A percentile compares a stretch with the other conserved stretches of the same genome.
Evolutionary conservation across 2,888 invertebrate genomes (phyloP).

Genomic region (Gari tellinella): DNA sequence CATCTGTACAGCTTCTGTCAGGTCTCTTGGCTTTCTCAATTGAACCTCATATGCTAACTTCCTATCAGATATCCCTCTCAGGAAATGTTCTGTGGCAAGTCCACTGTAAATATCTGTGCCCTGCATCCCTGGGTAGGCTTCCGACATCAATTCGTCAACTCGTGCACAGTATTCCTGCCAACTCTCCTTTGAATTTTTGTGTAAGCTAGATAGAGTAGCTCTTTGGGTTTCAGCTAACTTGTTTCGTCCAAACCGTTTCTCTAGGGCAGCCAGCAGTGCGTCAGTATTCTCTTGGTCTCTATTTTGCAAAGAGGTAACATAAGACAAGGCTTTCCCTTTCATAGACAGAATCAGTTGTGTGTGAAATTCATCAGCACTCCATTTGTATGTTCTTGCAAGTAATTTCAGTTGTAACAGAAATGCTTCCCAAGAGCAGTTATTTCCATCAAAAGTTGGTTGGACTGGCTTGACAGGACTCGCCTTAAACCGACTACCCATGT

Average conservation of each 20-base stretch:
- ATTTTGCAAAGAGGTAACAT: not conserved
- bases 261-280: not conserved
- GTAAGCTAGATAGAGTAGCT: slow-evolving; percentile 5
- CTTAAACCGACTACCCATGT: no score
- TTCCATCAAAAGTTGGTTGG: not conserved
- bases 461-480: no score
- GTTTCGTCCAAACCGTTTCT: slow-evolving; percentile 19
- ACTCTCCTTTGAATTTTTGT: slow-evolving; percentile 15
- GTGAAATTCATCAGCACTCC: not conserved
- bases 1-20: slow-evolving; percentile 27
- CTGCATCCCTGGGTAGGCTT: slow-evolving; percentile 26
- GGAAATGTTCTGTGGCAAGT: slow-evolving; percentile 27
- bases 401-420: not conserved
- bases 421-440: not conserved
- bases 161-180: slow-evolving; percentile 21
- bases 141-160: slow-evolving; percentile 22
- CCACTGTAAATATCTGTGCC: slow-evolving; percentile 4
- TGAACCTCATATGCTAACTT: slow-evolving; percentile 30
- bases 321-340: not conserved
- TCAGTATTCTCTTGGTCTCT: not conserved
- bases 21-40: slow-evolving; percentile 17
- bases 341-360: not conserved
- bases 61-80: slow-evolving; percentile 30
- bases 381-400: not conserved
- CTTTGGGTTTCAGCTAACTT: slow-evolving; percentile 23